Evolutionary conservation across 2,113 vertebrate genomes (phyloP).

Genomic region (Solea solea): DNA sequence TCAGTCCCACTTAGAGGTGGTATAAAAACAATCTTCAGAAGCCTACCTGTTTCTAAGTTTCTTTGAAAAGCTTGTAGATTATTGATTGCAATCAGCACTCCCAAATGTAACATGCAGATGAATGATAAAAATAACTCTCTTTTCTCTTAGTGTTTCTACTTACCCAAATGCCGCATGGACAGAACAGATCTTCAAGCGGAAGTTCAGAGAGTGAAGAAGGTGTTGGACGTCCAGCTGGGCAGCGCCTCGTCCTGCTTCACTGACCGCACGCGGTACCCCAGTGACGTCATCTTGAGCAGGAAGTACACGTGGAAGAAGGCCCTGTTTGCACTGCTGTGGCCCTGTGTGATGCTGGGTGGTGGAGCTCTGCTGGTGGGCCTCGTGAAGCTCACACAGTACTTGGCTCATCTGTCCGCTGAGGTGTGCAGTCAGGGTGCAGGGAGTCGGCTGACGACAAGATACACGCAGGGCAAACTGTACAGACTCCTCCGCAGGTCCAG

Average conservation of each 20-base stretch:
- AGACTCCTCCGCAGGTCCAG: conserved; percentile 51
- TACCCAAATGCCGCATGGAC: conserved; percentile 81
- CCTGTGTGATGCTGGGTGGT: conserved; percentile 80
- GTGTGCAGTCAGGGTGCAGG: conserved; percentile 25
- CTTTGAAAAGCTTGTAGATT: background rate
- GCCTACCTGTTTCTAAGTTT: background rate
- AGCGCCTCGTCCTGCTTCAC: conserved; percentile 70
- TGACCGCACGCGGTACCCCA: conserved; percentile 48
- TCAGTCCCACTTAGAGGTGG: conserved; percentile 30
- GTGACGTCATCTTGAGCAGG: conserved; percentile 75
- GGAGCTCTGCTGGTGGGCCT: conserved; percentile 83
- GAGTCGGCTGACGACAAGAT: conserved; percentile 20
- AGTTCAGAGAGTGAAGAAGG: conserved; percentile 73
- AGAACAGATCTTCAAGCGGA: conserved; percentile 68
- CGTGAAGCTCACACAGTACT: conserved; percentile 83
- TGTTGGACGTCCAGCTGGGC: conserved; percentile 65
- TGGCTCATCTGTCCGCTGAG: conserved; percentile 75
- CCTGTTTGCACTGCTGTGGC: conserved; percentile 83
- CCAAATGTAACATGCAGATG: conserved; percentile 10
- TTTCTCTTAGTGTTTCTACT: conserved; percentile 84
- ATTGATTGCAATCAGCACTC: conserved; percentile 37
- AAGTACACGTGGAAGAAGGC: conserved; percentile 67
- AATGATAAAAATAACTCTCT: conserved; percentile 27
- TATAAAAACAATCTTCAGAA: background rate
- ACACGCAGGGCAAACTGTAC: conserved; percentile 55